A percentile compares a stretch with the other conserved stretches of the same genome.
phyloP scores from a whole-genome alignment of 1,140 invertebrate species.

The Aporrectodea caliginosa region DNA sequence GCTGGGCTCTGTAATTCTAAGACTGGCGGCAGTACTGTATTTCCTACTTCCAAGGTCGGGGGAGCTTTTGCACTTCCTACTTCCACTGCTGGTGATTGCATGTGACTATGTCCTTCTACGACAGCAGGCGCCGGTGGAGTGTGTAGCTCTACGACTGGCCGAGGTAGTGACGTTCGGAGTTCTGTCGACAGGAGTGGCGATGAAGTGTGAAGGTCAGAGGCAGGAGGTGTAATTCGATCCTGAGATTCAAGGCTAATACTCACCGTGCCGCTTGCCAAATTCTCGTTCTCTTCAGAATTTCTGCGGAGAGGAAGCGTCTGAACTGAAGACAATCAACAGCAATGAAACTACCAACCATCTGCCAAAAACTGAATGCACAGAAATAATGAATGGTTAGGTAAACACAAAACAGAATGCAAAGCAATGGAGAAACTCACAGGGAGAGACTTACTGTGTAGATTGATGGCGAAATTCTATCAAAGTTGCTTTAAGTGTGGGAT shows the following conservation, averaged over 20 bases:
- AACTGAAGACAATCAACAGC: conserved; percentile 69
- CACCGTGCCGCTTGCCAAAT: conserved; percentile 87
- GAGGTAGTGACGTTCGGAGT: conserved; percentile 55
- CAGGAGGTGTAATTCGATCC: conserved; percentile 68
- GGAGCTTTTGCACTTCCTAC: too few species aligned
- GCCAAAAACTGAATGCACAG: too few species aligned
- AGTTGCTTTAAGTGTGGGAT: too few species aligned
- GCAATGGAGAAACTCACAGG: too few species aligned
- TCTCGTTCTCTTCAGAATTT: conserved; percentile 76
- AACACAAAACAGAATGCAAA: too few species aligned
- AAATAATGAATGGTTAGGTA: too few species aligned
- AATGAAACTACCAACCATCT: too few species aligned
- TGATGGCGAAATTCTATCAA: too few species aligned
- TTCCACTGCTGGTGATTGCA: too few species aligned
- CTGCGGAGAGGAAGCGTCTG: conserved; percentile 86
- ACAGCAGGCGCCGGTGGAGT: too few species aligned
- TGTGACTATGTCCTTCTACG: too few species aligned
- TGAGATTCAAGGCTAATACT: conserved; percentile 84
- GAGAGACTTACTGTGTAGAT: too few species aligned
- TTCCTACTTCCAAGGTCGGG: neutral
- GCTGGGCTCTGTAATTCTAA: neutral
- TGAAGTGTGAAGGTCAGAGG: conserved; percentile 20
- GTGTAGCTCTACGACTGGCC: conserved; percentile 39
- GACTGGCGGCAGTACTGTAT: neutral
- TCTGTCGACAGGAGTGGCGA: conserved; percentile 59